Conservation (phyloP, 2,888 invertebrate species). For the Drosophila subquinaria region DNA sequence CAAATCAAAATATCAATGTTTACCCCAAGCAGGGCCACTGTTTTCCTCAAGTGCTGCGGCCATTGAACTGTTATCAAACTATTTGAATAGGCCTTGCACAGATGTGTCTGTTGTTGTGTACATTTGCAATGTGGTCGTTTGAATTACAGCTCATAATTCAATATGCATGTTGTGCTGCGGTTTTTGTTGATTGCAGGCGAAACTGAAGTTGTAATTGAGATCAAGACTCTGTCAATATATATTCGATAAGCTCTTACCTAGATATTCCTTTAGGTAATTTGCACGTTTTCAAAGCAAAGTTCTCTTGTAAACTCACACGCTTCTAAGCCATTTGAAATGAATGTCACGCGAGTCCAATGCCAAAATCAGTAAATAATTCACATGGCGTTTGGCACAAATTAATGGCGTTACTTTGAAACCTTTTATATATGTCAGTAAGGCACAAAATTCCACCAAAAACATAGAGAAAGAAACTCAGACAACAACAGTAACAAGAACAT, state of each 20-base stretch:
- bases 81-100: constrained; percentile 30
- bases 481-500: background rate
- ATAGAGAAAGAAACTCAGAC: constrained; percentile 1
- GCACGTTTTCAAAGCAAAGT: background rate
- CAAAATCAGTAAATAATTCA: constrained; percentile 58
- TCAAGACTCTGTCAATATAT: background rate
- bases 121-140: background rate
- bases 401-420: constrained; percentile 78
- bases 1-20: constrained; percentile 75
- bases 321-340: background rate
- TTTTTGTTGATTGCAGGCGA: background rate
- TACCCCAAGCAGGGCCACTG: constrained; percentile 27
- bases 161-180: constrained; percentile 30
- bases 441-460: constrained; percentile 26
- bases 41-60: constrained; percentile 41
- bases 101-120: constrained; percentile 14
- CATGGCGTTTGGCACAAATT: constrained; percentile 65
- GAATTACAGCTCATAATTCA: constrained; percentile 40
- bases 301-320: background rate
- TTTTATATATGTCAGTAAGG: constrained; percentile 62
- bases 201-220: constrained; percentile 2
- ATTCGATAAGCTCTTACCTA: background rate
- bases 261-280: background rate
- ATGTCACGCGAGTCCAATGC: constrained; percentile 25
- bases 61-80: constrained; percentile 59